A percentile compares a stretch with the other conserved stretches of the same genome.
These are phyloP conservation scores for Agonum fuliginosum DNA, from an alignment of 2,888 invertebrate genomes.

Conservation along the genomic window DNA sequence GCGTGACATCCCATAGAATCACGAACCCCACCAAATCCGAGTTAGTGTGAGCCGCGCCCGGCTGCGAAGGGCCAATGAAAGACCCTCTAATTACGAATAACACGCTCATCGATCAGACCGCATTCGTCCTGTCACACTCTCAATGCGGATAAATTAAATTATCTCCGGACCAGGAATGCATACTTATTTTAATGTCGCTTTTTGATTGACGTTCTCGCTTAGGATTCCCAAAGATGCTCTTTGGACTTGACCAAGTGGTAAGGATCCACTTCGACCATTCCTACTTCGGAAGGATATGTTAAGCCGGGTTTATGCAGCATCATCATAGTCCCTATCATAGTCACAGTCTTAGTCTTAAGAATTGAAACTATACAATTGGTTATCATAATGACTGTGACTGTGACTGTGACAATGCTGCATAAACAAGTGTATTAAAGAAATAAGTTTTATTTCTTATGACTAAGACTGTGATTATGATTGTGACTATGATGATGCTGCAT, in stretches of 20 bases:
- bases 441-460: too few relatives aligned
- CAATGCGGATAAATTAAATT: slow-evolving; percentile 55
- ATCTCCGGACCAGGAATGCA: slow-evolving; percentile 34
- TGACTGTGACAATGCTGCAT: too few relatives aligned
- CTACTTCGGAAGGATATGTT: too few relatives aligned
- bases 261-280: too few relatives aligned
- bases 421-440: too few relatives aligned
- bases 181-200: slow-evolving; percentile 37
- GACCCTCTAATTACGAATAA: slow-evolving; percentile 57
- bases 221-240: slow-evolving; percentile 13
- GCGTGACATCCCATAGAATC: slow-evolving; percentile 12
- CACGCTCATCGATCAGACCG: slow-evolving; percentile 56
- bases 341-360: too few relatives aligned
- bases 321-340: too few relatives aligned
- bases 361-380: too few relatives aligned
- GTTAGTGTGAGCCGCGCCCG: slow-evolving; percentile 8
- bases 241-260: background rate
- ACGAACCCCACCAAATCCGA: slow-evolving; percentile 12
- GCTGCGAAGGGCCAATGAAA: slow-evolving; percentile 44
- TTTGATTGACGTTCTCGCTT: slow-evolving; percentile 35
- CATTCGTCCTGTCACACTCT: slow-evolving; percentile 18
- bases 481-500: too few relatives aligned
- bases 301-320: too few relatives aligned
- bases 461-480: too few relatives aligned
- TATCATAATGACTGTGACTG: too few relatives aligned